Base-by-base conservation (phyloP, 2,797 vertebrate species). In the Gymnoscopelus microlampas region DNA sequence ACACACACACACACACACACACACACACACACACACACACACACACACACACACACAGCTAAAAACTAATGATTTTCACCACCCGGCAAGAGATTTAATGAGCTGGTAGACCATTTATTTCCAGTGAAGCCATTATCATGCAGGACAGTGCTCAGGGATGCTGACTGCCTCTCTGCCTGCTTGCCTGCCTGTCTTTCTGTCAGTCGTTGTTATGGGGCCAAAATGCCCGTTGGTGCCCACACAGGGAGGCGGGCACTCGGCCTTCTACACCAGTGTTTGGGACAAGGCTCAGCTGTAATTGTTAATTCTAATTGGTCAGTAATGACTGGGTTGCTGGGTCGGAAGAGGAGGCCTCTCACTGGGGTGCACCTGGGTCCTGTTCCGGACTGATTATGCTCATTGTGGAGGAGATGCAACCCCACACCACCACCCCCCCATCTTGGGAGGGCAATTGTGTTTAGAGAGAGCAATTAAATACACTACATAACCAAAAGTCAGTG, bases 291-390 rank as follows among this genome's bases (percentile, higher is more conserved):
- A 73, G 71, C 89, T 86, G 90, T 70, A 83, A 86, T 78, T 84
- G 85, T 90, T 92, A 90, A 89, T 85, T 79, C 66, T 87, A 89
- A 92, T 89, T 89, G 85, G 85, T 69, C 77, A 50, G 86, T 80
- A 89, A 91, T 91, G 83, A 81, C 62, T 3, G 23, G 75, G 60
- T 85, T 87, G 89, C 67, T 67, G 6, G 71, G 58, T 44, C 11
- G 71, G 50, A 74, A 53, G 75, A 63, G 68, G 67, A 49, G 19
- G 15, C 68, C 63, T 65, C 86, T 76, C 0, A 51, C 74, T 2
- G 73, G 64, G 79, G 60, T 76, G 86, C 90, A 91, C 85, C 89
- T 90, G 90, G 86, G 85, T 77, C 66, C 68, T 47, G 53, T 68
- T 84, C 61, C 1, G 8, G 58, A 71, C 3, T 51, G 39, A 75